phyloP scores from a whole-genome alignment of 2,888 invertebrate species.

The Drosophila aldrichi region DNA sequence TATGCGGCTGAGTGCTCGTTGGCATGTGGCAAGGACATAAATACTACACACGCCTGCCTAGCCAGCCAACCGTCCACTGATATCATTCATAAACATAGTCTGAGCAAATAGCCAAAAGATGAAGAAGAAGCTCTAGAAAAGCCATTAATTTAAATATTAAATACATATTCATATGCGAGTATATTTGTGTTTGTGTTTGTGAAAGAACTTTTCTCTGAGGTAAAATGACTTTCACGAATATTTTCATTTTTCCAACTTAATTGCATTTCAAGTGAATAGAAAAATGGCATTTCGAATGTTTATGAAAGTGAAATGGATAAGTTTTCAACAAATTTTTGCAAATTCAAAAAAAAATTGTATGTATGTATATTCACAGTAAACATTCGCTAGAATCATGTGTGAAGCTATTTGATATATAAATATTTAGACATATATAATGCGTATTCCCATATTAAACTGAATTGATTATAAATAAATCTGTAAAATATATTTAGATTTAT shows the following conservation, averaged over 20 bases:
- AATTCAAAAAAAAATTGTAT: neutral
- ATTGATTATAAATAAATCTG: neutral
- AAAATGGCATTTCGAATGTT: constrained; percentile 12
- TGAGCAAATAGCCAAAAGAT: constrained; percentile 9
- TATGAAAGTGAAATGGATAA: constrained; percentile 41
- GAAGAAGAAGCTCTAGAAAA: neutral
- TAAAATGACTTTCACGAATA: constrained; percentile 27
- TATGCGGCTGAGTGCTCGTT: constrained; percentile 23
- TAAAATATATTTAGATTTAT: neutral
- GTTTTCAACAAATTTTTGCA: neutral
- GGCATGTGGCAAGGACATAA: constrained; percentile 43
- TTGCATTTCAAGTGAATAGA: constrained; percentile 55
- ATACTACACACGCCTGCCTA: constrained; percentile 20
- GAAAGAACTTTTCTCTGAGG: neutral
- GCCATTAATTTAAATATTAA: constrained; percentile 6
- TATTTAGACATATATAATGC: neutral
- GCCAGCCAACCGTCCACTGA: constrained; percentile 29
- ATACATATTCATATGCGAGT: neutral
- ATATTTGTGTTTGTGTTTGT: neutral
- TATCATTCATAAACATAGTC: constrained; percentile 57
- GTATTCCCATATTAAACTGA: neutral
- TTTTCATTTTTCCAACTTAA: constrained; percentile 21
- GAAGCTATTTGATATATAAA: neutral
- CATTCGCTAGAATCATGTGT: constrained; percentile 1
- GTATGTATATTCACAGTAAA: constrained; percentile 25